A percentile compares a stretch with the other conserved stretches of the same genome.
phyloP scores from a whole-genome alignment of 2,888 invertebrate species.

The Eudemis profundana region DNA sequence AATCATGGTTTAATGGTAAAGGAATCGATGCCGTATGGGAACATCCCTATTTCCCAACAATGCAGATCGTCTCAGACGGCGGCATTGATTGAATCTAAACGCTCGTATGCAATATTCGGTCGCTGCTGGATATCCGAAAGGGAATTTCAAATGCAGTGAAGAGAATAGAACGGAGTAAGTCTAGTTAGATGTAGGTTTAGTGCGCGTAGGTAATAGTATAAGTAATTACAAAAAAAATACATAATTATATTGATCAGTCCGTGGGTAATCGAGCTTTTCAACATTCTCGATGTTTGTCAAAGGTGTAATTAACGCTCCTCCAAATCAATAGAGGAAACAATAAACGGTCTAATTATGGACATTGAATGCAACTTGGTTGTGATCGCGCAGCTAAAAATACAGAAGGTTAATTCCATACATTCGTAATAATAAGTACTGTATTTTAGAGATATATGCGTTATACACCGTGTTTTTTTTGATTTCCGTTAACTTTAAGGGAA shows the following conservation, averaged over 20 bases:
- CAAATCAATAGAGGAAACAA: constrained; percentile 47
- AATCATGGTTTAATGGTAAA: not conserved
- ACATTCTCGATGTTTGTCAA: constrained; percentile 14
- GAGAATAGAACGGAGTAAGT: constrained; percentile 17
- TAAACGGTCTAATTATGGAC: constrained; percentile 50
- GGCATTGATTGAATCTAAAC: constrained; percentile 42
- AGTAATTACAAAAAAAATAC: not conserved
- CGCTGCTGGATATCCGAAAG: constrained; percentile 12
- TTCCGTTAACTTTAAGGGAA: too few species aligned
- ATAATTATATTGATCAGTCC: too few species aligned
- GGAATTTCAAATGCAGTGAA: constrained; percentile 18
- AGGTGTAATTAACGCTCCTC: constrained; percentile 11
- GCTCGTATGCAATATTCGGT: constrained; percentile 34
- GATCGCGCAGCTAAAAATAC: not conserved
- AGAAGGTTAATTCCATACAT: constrained; percentile 10
- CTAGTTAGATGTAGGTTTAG: not conserved
- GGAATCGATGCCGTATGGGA: constrained; percentile 1
- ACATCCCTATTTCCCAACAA: constrained; percentile 31
- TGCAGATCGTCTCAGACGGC: constrained; percentile 42
- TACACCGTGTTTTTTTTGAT: too few species aligned
- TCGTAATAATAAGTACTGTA: too few species aligned
- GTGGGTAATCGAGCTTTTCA: too few species aligned
- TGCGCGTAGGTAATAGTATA: not conserved
- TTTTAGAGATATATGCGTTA: too few species aligned
- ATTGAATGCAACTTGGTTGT: constrained; percentile 51